A percentile compares a stretch with the other conserved stretches of the same genome.
phyloP scores from a whole-genome alignment of 2,797 vertebrate species.

The Pagetopsis macropterus region DNA sequence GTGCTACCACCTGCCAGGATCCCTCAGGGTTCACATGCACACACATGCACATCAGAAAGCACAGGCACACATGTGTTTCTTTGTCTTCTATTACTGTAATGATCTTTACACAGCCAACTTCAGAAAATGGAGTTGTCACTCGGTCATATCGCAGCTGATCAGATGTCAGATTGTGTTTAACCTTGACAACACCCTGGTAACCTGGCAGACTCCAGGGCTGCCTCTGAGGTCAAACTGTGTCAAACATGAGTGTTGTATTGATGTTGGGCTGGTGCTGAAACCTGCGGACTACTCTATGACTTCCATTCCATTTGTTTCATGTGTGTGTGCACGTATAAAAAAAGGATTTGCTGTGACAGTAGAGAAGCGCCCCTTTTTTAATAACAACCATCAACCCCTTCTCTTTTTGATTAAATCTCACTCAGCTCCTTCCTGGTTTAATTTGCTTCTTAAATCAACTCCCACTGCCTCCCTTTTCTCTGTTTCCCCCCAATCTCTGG shows the following conservation, averaged over 20 bases:
- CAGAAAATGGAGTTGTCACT: conserved; percentile 44
- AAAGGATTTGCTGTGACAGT: conserved; percentile 13
- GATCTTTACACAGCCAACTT: conserved; percentile 28
- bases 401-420: conserved; percentile 33
- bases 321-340: conserved; percentile 1
- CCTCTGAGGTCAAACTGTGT: conserved; percentile 31
- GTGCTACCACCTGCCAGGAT: conserved; percentile 55
- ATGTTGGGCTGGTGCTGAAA: conserved; percentile 9
- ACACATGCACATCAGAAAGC: conserved; percentile 11
- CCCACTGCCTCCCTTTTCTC: conserved; percentile 19
- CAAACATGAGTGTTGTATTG: conserved; percentile 11
- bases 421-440: conserved; percentile 50
- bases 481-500: conserved; percentile 45
- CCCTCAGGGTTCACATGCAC: conserved; percentile 24
- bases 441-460: conserved; percentile 74
- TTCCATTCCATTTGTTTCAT: conserved; percentile 21
- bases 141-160: conserved; percentile 32
- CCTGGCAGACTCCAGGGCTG: conserved; percentile 7
- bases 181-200: conserved; percentile 29
- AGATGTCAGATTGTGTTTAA: conserved; percentile 45
- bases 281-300: conserved; percentile 5
- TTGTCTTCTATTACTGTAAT: conserved; percentile 28
- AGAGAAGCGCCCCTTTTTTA: conserved; percentile 28
- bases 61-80: background rate
- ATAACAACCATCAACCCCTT: conserved; percentile 30